Conservation (phyloP, 2,888 invertebrate genomes). For the Koerneria pararmatus region DNA sequence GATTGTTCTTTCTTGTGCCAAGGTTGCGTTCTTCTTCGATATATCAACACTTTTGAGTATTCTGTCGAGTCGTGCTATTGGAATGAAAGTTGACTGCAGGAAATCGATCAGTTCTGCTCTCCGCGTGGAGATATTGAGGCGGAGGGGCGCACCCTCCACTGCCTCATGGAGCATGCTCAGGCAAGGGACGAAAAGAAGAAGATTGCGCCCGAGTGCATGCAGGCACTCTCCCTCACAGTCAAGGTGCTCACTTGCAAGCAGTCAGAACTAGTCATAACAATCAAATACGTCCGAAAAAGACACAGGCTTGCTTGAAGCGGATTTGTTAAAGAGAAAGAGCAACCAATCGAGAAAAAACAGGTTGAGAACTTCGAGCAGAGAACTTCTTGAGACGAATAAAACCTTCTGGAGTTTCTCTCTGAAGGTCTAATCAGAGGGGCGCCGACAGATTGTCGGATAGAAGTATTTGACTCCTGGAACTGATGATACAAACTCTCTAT, state of each 20-base stretch:
- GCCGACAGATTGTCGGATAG: neutral
- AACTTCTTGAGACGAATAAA: neutral
- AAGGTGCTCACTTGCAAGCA: no score
- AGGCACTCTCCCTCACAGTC: slow-evolving; percentile 36
- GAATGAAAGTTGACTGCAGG: slow-evolving; percentile 23
- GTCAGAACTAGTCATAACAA: no score
- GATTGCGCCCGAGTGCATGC: slow-evolving; percentile 46
- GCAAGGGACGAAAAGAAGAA: slow-evolving; percentile 42
- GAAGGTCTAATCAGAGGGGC: neutral
- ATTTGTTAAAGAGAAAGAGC: no score
- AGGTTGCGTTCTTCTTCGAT: no score
- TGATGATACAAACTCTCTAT: neutral
- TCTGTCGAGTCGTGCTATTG: neutral
- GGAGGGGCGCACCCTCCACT: slow-evolving; percentile 80
- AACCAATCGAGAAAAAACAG: no score
- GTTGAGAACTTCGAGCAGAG: neutral
- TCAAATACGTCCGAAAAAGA: no score
- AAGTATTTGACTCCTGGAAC: neutral
- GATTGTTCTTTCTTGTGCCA: slow-evolving; percentile 79
- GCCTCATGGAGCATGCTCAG: slow-evolving; percentile 71
- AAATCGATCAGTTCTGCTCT: slow-evolving; percentile 66
- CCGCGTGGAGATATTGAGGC: slow-evolving; percentile 64
- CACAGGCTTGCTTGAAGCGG: no score
- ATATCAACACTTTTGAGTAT: no score
- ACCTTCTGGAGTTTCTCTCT: neutral